Conservation (phyloP, 2,797 vertebrate genomes). For the Tangara arthus region DNA sequence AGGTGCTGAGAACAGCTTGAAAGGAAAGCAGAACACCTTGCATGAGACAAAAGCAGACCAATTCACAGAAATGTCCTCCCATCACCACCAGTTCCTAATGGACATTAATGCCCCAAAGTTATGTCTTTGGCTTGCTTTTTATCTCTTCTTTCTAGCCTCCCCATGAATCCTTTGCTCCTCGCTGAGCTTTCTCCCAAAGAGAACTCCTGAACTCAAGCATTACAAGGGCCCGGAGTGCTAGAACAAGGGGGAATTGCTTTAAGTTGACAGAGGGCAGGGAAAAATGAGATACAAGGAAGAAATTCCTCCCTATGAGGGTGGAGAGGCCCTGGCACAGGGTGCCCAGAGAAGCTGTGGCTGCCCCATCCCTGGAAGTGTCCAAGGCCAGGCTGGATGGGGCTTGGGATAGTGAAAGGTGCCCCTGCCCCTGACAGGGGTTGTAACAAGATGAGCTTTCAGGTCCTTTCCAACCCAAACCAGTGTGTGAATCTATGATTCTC, state of each 20-base stretch:
- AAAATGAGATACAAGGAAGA: background rate
- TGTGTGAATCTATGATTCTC: background rate
- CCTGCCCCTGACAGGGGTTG: background rate
- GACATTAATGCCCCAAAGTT: background rate
- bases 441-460: background rate
- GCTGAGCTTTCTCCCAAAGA: background rate
- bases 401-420: background rate
- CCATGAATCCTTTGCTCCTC: background rate
- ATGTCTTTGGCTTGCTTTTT: background rate
- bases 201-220: background rate
- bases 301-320: background rate
- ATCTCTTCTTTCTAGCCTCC: background rate
- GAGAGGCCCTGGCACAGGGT: background rate
- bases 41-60: background rate
- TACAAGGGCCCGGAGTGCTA: background rate
- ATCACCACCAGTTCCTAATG: background rate
- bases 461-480: background rate
- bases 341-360: background rate
- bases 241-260: background rate
- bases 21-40: background rate
- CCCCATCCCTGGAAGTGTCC: background rate
- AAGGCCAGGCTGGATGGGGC: accelerated
- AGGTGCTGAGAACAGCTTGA: background rate
- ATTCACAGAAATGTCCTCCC: background rate
- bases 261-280: background rate